Evolutionary conservation across 1,140 invertebrate genomes (phyloP).

Genomic region (Antheraea mylitta): DNA sequence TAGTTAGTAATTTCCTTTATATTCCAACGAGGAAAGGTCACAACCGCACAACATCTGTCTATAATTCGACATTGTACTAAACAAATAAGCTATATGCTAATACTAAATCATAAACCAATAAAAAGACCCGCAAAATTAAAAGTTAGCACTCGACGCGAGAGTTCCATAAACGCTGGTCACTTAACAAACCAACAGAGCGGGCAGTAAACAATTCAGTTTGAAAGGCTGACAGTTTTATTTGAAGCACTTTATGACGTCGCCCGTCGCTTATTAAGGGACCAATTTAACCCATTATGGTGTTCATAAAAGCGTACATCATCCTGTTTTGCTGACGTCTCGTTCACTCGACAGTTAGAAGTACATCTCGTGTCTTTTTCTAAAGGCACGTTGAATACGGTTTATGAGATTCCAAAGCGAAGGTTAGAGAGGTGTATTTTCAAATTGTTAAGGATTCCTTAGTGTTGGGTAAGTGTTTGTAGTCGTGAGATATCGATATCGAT

Average conservation of each 20-base stretch:
- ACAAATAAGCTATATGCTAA: not conserved
- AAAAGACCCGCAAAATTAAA: slow-evolving; percentile 2
- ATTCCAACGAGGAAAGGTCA: not conserved
- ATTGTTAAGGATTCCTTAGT: slow-evolving; percentile 49
- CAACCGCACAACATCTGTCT: not conserved
- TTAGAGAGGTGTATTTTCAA: slow-evolving; percentile 59
- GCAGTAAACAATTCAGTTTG: slow-evolving; percentile 6
- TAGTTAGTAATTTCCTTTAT: not conserved
- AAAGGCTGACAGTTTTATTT: slow-evolving; percentile 11
- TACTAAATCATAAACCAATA: not conserved
- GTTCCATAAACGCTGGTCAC: not conserved
- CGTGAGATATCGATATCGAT: not conserved
- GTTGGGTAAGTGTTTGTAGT: slow-evolving; percentile 14
- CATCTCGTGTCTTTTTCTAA: slow-evolving; percentile 39
- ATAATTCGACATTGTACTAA: not conserved
- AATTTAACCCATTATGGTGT: slow-evolving; percentile 73
- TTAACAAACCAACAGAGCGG: not conserved
- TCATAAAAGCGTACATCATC: slow-evolving; percentile 70
- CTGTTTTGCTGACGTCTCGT: slow-evolving; percentile 56
- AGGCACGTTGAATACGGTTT: slow-evolving; percentile 60
- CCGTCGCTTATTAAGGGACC: slow-evolving; percentile 71
- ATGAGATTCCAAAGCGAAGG: slow-evolving; percentile 57
- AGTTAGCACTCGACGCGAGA: not conserved
- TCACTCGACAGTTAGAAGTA: slow-evolving; percentile 18
- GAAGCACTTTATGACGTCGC: slow-evolving; percentile 14